Base-by-base conservation (phyloP, 2,888 invertebrate species). In the Nemurella pictetii region DNA sequence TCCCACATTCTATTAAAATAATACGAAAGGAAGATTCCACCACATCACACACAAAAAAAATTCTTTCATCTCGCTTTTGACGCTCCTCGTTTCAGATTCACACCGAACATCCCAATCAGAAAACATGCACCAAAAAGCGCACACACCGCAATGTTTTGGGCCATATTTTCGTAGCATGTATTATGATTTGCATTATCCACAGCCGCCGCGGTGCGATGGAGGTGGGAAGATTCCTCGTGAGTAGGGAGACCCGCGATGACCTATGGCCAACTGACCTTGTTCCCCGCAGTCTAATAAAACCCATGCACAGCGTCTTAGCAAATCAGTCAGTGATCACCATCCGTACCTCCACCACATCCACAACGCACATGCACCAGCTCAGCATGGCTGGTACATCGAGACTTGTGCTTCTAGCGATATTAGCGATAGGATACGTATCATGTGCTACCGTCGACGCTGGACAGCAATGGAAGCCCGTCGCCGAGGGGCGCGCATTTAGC, bases 201-300 rank as follows among this genome's bases (percentile, higher is more conserved):
- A 25, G 26, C n/a, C 72, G 28, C 27, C 82, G 55, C 29, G 30
- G 29, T 26, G 82, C 20, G 28, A n/a, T 15, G 73, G 72, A 82
- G 82, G 82, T 55, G 82, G 82, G 82, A 82, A 82, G 82, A 82
- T 82, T 26, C 72, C 55, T 27, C 55, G 25, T 55, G 82, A 82
- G 82, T 75, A 75, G 80, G 80, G 82, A 72, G 82, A 82, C 75
- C 78, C 78, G 2, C 2, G 72, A 1, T 82, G 82, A 82, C 82
- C 82, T 29, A 27, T 82, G 82, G 55, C 82, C 82, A 36, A 82
- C 82, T 82, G 82, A 82, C 82, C 82, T 26, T 55, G 72, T 9
- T 82, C 5, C 27, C 12, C 20, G 15, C 72, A 5, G 9, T 72
- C 27, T 15, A 82, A 82, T 82, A 82, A 82, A 82, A 82, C 82